These are phyloP conservation scores for Brachyhypopomus gauderio DNA, from an alignment of 2,113 vertebrate genomes.

Conservation along the genomic window DNA sequence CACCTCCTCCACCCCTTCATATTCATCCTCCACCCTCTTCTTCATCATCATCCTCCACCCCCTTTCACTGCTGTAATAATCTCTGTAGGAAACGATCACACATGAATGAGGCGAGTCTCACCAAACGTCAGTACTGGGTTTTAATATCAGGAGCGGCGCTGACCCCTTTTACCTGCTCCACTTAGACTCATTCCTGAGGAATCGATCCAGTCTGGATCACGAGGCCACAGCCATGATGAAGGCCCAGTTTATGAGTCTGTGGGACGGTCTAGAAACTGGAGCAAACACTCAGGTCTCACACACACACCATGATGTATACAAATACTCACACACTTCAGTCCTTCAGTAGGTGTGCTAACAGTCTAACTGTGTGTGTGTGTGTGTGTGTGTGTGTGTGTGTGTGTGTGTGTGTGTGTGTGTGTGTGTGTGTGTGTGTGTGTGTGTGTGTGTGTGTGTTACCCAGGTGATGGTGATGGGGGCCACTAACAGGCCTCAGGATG, in stretches of 20 bases:
- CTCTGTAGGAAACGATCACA: no score
- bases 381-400: not conserved
- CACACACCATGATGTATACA: not conserved
- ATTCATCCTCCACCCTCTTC: no score
- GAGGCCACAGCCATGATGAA: slow-evolving; percentile 86
- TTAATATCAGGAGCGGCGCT: no score
- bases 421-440: not conserved
- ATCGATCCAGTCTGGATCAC: slow-evolving; percentile 77
- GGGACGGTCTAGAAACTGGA: slow-evolving; percentile 79
- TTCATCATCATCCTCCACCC: no score
- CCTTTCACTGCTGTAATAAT: no score
- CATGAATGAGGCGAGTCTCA: no score
- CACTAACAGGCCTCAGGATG: slow-evolving; percentile 79
- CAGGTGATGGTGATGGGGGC: slow-evolving; percentile 84
- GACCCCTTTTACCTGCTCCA: no score
- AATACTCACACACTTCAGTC: no score
- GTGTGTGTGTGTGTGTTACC: not conserved
- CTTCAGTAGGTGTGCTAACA: not conserved
- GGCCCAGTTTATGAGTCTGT: slow-evolving; percentile 84
- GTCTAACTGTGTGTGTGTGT: not conserved
- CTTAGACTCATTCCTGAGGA: slow-evolving; percentile 79
- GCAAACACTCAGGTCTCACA: slow-evolving; percentile 72
- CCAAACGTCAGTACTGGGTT: no score
- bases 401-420: not conserved
- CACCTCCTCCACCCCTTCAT: no score